Percentiles rank a stretch among this genome's conserved stretches.
These are phyloP conservation scores for Melangyna quadrimaculata DNA, from an alignment of 2,888 invertebrate genomes.

Conservation along the genomic window DNA sequence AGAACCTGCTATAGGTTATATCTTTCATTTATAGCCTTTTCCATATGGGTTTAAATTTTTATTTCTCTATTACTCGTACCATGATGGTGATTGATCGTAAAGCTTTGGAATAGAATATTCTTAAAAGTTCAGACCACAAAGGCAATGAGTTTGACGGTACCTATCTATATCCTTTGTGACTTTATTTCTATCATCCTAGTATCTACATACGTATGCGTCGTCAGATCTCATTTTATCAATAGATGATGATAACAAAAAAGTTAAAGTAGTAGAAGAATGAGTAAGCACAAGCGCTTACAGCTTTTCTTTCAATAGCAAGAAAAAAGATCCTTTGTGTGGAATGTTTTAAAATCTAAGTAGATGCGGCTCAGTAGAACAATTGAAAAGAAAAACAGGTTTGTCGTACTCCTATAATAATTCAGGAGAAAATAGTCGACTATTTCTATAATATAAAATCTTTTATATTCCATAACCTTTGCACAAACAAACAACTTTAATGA, in stretches of 20 bases:
- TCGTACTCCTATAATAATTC: background rate
- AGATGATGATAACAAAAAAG: slow-evolving; percentile 3
- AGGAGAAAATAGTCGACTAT: background rate
- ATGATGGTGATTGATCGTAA: background rate
- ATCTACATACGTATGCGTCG: background rate
- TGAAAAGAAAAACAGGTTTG: background rate
- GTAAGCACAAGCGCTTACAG: background rate
- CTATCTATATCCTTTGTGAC: background rate
- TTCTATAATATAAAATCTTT: background rate
- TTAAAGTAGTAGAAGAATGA: background rate
- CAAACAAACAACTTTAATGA: background rate
- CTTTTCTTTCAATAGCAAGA: background rate
- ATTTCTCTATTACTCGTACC: too few species aligned
- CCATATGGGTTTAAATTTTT: background rate
- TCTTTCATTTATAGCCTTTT: background rate
- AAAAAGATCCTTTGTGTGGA: background rate
- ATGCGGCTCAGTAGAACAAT: background rate
- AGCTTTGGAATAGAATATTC: background rate
- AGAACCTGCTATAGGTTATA: background rate
- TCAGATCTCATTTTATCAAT: background rate
- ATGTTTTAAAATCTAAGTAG: background rate
- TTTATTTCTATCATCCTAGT: background rate
- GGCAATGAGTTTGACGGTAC: background rate
- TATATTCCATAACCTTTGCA: background rate
- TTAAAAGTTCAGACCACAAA: background rate